phyloP scores from a whole-genome alignment of 2,888 invertebrate species.

The Dichetophora obliterata region DNA sequence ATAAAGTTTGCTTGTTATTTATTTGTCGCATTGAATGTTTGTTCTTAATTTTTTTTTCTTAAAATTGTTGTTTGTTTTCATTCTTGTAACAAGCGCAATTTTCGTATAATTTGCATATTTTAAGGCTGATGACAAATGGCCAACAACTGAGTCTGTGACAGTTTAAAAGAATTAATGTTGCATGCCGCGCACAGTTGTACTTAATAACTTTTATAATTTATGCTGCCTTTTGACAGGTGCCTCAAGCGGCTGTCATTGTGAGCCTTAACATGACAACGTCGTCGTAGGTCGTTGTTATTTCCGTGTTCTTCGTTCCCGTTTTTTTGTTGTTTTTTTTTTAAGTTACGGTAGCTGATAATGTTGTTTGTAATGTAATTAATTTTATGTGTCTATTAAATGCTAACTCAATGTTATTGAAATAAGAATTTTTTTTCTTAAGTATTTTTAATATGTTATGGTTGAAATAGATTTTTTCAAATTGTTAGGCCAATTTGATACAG shows the following conservation, averaged over 20 bases:
- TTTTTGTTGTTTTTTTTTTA: no score
- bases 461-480: no score
- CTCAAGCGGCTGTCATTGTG: conserved; percentile 29
- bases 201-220: conserved; percentile 32
- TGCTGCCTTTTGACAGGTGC: conserved; percentile 19
- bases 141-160: conserved; percentile 32
- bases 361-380: no score
- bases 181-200: conserved; percentile 20
- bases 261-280: background rate
- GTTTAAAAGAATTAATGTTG: conserved; percentile 31
- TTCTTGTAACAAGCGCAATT: background rate
- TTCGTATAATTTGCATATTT: conserved; percentile 32
- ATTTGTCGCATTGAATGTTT: background rate
- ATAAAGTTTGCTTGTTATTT: background rate
- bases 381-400: no score
- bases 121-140: conserved; percentile 30
- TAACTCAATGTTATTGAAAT: no score
- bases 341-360: no score
- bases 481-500: no score
- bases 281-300: no score
- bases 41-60: background rate
- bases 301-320: no score
- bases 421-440: no score
- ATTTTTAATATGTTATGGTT: no score
- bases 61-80: no score